These are phyloP conservation scores for Numida meleagris DNA, from an alignment of 2,113 vertebrate species.

Conservation along the genomic window DNA sequence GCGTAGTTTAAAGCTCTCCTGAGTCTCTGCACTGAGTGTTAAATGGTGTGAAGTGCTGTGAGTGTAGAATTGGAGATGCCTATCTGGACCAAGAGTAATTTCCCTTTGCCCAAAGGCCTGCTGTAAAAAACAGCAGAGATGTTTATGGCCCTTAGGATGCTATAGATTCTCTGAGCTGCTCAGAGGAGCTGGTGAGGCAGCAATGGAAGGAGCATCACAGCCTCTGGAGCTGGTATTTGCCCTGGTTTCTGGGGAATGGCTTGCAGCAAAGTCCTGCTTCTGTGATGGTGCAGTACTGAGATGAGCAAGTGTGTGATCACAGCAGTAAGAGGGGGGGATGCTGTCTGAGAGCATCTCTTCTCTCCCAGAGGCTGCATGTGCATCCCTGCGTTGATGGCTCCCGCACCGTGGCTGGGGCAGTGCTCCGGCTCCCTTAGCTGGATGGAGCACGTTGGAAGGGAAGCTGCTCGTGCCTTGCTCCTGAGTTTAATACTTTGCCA, in stretches of 20 bases:
- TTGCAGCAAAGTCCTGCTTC: not conserved
- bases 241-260: not conserved
- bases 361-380: rapidly evolving
- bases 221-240: not conserved
- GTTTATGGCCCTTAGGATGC: constrained; percentile 13
- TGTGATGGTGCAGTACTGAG: not conserved
- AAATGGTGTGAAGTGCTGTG: not conserved
- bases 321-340: not conserved
- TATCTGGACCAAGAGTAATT: not conserved
- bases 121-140: not conserved
- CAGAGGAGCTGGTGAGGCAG: not conserved
- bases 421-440: not conserved
- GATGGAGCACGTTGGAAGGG: not conserved
- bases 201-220: not conserved
- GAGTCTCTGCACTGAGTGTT: not conserved
- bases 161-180: not conserved
- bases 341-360: not conserved
- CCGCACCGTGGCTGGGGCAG: not conserved
- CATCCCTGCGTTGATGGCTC: not conserved
- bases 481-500: not conserved
- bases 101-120: not conserved
- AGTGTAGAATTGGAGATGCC: not conserved
- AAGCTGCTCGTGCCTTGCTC: rapidly evolving
- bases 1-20: not conserved
- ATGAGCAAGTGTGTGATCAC: not conserved